Conservation (phyloP, 2,797 vertebrate genomes). For the Alosa sapidissima region DNA sequence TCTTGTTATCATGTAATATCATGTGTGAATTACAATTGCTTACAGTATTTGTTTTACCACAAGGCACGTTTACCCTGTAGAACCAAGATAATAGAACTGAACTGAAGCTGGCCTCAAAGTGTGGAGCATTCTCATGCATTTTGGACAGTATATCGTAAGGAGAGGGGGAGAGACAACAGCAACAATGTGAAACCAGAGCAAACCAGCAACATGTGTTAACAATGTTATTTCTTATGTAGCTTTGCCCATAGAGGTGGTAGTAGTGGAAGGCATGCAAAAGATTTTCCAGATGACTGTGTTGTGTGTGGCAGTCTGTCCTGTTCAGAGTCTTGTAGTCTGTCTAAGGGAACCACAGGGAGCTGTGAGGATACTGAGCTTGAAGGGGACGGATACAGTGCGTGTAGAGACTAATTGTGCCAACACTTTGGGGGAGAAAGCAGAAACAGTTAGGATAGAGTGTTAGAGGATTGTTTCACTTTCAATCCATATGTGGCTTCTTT, state of each 20-base stretch:
- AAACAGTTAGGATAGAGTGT: too few relatives aligned
- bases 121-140: too few relatives aligned
- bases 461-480: too few relatives aligned
- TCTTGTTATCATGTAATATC: background rate
- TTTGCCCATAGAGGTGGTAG: background rate
- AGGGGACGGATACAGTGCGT: background rate
- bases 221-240: background rate
- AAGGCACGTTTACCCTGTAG: background rate
- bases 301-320: background rate
- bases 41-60: too few relatives aligned
- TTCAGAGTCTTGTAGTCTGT: background rate
- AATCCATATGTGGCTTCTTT: too few relatives aligned
- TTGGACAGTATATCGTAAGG: too few relatives aligned
- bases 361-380: background rate
- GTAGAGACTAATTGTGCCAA: background rate
- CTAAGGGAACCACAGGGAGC: background rate
- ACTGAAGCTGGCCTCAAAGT: too few relatives aligned
- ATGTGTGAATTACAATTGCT: too few relatives aligned
- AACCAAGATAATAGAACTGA: background rate
- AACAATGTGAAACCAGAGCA: background rate
- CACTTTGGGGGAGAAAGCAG: background rate
- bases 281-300: background rate
- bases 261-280: background rate
- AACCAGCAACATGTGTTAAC: background rate
- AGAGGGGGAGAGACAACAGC: background rate